Conservation (phyloP, 1,140 invertebrate species). For the Nautilus pompilius region DNA sequence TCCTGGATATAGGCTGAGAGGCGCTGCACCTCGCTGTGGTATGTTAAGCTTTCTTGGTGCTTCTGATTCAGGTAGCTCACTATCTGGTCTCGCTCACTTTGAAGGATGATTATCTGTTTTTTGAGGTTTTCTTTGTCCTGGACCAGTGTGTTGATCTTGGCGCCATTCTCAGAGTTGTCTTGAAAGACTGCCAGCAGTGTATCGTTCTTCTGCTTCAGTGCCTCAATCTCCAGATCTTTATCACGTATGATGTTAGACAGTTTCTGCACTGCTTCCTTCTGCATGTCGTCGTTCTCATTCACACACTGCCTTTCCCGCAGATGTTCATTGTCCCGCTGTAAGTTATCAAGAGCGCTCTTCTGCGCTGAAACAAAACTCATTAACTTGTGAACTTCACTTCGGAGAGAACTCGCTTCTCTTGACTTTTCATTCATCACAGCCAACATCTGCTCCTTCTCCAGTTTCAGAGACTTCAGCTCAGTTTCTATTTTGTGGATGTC, state of each 20-base stretch:
- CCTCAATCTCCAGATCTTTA: constrained; percentile 57
- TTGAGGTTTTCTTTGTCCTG: constrained; percentile 51
- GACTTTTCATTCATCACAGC: constrained; percentile 56
- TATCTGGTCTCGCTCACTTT: constrained; percentile 70
- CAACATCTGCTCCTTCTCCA: constrained; percentile 54
- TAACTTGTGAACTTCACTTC: constrained; percentile 53
- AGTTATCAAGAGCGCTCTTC: constrained; percentile 49
- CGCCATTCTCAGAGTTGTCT: constrained; percentile 31
- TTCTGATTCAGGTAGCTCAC: constrained; percentile 73
- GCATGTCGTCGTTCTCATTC: constrained; percentile 46
- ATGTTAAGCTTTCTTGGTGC: constrained; percentile 77
- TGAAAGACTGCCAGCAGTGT: constrained; percentile 54
- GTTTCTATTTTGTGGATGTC: constrained; percentile 44
- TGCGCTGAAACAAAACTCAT: constrained; percentile 53
- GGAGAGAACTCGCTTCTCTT: constrained; percentile 52
- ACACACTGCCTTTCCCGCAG: constrained; percentile 20
- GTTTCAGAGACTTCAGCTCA: constrained; percentile 39
- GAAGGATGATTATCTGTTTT: constrained; percentile 46
- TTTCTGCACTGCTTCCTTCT: constrained; percentile 53
- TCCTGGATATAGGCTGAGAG: constrained; percentile 57
- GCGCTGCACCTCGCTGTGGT: constrained; percentile 78
- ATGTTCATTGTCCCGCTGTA: constrained; percentile 50
- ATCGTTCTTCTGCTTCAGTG: constrained; percentile 53
- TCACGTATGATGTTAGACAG: constrained; percentile 55
- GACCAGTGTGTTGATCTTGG: constrained; percentile 38